Percentiles rank a stretch among this genome's conserved stretches.
These are phyloP conservation scores for Stomatorhinus ivindoensis DNA, from an alignment of 2,113 vertebrate species.

Conservation along the genomic window DNA sequence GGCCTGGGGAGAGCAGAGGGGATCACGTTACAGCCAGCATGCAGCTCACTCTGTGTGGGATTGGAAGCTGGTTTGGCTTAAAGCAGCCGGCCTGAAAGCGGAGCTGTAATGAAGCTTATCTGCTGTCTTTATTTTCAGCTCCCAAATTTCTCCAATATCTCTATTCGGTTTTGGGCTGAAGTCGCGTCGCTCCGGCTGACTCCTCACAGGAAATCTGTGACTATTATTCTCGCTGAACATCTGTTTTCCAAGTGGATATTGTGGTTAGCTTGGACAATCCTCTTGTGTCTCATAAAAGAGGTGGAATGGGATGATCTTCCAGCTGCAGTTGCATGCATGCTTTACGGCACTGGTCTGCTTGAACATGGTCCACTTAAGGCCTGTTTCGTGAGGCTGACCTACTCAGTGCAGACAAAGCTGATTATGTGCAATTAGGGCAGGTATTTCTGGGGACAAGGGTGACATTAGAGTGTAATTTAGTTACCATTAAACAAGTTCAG, in stretches of 20 bases:
- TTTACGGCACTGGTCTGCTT: neutral
- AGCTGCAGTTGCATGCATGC: neutral
- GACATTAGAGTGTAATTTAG: neutral
- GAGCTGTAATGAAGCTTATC: neutral
- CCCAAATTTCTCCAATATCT: conserved; percentile 8
- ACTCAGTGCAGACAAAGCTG: neutral
- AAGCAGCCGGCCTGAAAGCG: neutral
- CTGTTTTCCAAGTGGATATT: conserved; percentile 11
- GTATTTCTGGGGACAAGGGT: neutral
- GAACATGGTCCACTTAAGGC: neutral
- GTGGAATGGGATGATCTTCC: neutral
- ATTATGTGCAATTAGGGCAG: neutral
- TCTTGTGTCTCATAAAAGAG: neutral
- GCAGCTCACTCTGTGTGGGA: neutral
- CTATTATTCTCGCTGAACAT: neutral
- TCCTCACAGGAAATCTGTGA: neutral
- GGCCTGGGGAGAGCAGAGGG: neutral
- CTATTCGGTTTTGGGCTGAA: neutral
- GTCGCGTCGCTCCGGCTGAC: neutral
- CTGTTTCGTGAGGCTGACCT: neutral
- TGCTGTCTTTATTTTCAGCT: conserved; percentile 8
- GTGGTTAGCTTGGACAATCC: conserved; percentile 1
- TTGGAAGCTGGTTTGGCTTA: conserved; percentile 16
- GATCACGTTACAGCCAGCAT: neutral
- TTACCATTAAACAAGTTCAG: neutral